Evolutionary conservation across 1,140 invertebrate species (phyloP), one percentile per base, ranked within the genome.

Genomic region (Ceratina japonica): DNA sequence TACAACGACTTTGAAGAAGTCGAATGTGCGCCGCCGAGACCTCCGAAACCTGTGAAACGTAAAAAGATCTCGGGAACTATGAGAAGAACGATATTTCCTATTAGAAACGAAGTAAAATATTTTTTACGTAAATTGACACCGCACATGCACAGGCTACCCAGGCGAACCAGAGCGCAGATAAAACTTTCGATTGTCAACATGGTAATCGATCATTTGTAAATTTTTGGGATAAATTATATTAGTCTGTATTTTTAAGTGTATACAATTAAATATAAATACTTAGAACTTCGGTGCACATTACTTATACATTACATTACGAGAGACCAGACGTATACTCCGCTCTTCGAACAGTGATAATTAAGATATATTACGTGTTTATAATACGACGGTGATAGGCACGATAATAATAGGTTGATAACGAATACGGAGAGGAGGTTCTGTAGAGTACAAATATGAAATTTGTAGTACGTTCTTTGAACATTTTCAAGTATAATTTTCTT

Each of bases 171-270:
- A 70, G 91, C 92, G 3, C 89, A 87, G 51, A 74, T 92, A 0
- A 93, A 93, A 84, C 82, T 92, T 5, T 88, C 87, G 0, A 92
- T 93, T 74, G 91, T 93, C 54, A 93, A 91, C 37, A 91, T 91
- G 85, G 91, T 93, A 7, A 92, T 92, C 52, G 91, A 91, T 85
- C 79, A 81, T 15, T 85, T 92, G 68, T 92, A 88, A 89, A 85
- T 76, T 58, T 72, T 0, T 5, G 20, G 27, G 1, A 63, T 58
- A 52, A 52, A 78, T 62, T 0, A 75, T 76, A n/a, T n/a, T 76
- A 69, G 31, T 75, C 75, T 76, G 31, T 75, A 80, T 76, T 80
- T 80, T 69, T 69, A 52, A 76, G 37, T 31, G 8, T 54, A 37
- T 72, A 63, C 54, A 63, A 13, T 79, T 75, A 61, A 37, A 18